Evolutionary conservation across 2,113 vertebrate genomes (phyloP), one percentile per base, ranked within the genome.

Genomic region (Regulus satrapa): DNA sequence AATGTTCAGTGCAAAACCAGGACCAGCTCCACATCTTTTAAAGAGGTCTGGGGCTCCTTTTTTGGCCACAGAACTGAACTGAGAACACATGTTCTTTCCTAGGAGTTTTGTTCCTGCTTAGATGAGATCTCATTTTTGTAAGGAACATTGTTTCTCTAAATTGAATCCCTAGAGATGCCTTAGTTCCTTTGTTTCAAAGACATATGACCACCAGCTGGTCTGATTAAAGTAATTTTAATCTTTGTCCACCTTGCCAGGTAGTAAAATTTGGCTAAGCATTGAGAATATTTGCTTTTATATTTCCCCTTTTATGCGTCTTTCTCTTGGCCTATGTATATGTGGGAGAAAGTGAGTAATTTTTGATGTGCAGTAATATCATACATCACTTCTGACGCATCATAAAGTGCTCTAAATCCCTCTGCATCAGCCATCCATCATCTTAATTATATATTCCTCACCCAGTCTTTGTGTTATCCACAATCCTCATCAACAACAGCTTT

Each of bases 31-130:
- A 84, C 49, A 41, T 72, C 62, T n/a, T 73, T 75, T 94, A 73
- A 73, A 84, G 52, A 81, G 82, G 84, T 67, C 51, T 36, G 63
- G 36, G 43, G 48, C 64, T 97, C 94, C 92, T 91, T 93, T 96
- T 93, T 82, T 94, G 88, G 91, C 88, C 48, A 86, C 55, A 92
- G 79, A 84, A 84, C 32, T 51, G 67, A 96, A 69, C 85, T 62
- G 68, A 71, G 63, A 82, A 41, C 49, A 52, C 16, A 66, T 80
- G 67, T 59, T 95, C 40, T 34, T 58, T 92, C 58, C 82, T 62
- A 36, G 56, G 61, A 79, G 34, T 74, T 88, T 46, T 28, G 31
- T 80, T 80, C 55, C 72, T 80, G 12, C 23, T 83, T 73, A 74
- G 32, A 79, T 77, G 64, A 89, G 52, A 91, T 77, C 43, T 88